Conservation (phyloP, 2,113 vertebrate species). For the Colinus virginianus region DNA sequence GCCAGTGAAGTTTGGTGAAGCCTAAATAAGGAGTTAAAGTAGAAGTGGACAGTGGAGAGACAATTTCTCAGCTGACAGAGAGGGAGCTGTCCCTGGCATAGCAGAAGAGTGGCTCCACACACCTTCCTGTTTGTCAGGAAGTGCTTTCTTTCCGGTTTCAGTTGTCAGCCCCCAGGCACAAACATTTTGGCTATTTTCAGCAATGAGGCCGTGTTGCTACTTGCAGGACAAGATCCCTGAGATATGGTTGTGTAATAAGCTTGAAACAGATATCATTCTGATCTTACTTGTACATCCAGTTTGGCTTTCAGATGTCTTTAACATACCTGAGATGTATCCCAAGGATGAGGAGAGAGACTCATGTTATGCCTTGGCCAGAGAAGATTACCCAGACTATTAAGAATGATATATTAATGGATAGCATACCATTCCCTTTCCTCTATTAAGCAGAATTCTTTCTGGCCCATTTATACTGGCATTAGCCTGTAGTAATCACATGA, state of each 20-base stretch:
- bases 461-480: neutral
- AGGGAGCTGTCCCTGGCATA: neutral
- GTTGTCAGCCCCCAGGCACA: neutral
- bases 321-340: neutral
- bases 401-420: neutral
- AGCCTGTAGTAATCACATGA: neutral
- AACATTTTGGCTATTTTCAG: neutral
- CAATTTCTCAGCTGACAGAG: neutral
- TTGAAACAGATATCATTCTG: neutral
- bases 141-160: neutral
- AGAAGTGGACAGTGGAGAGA: neutral
- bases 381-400: neutral
- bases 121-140: neutral
- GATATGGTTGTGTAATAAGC: neutral
- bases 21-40: neutral
- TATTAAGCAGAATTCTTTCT: neutral
- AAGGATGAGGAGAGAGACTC: neutral
- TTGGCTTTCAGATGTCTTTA: neutral
- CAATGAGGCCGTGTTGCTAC: neutral
- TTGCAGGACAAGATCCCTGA: neutral
- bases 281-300: neutral
- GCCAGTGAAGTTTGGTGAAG: neutral
- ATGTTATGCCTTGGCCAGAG: neutral
- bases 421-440: neutral
- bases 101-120: neutral